phyloP scores from a whole-genome alignment of 2,888 invertebrate genomes.

The Drosophila meridionalis region DNA sequence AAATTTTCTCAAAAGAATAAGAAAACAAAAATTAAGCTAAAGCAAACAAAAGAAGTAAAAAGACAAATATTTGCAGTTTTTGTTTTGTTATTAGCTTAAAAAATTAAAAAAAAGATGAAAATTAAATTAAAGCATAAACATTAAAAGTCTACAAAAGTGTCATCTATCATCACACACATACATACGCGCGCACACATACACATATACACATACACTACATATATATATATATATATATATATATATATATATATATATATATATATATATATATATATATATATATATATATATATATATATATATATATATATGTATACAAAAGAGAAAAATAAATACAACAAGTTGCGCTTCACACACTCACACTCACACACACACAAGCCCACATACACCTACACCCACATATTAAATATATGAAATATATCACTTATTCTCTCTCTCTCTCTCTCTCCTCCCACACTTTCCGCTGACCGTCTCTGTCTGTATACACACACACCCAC shows the following conservation, averaged over 20 bases:
- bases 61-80: conserved; percentile 28
- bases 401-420: conserved; percentile 48
- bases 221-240: too few species aligned
- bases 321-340: conserved; percentile 12
- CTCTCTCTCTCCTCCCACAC: conserved; percentile 42
- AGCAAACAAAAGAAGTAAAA: conserved; percentile 8
- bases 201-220: too few species aligned
- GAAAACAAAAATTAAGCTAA: conserved; percentile 9
- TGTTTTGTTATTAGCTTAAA: not conserved
- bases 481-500: conserved; percentile 20
- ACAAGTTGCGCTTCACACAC: conserved; percentile 52
- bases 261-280: too few species aligned
- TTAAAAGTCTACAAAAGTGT: conserved; percentile 58
- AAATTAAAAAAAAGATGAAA: conserved; percentile 15
- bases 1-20: conserved; percentile 6
- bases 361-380: conserved; percentile 12
- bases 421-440: conserved; percentile 57
- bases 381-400: conserved; percentile 19
- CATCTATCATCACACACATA: conserved; percentile 62
- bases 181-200: conserved; percentile 31
- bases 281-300: not conserved
- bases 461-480: conserved; percentile 43
- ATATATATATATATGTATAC: not conserved
- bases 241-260: too few species aligned
- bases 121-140: conserved; percentile 55